Evolutionary conservation across 2,797 vertebrate species (phyloP).

Genomic region (Melanotaenia trifasciata): DNA sequence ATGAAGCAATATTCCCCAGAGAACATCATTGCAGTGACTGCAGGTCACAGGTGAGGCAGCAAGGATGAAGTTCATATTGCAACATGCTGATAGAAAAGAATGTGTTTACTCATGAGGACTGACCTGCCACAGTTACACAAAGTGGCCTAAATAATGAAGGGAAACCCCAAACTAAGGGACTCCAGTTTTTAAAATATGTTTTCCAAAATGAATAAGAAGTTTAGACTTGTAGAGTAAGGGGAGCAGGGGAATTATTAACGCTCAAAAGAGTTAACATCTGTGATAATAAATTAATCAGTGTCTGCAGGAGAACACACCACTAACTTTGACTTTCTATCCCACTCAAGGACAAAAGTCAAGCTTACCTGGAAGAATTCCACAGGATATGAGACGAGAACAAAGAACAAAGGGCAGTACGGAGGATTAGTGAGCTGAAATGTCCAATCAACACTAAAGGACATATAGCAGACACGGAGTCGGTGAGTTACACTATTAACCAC

Average conservation of each 20-base stretch:
- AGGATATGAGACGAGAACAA: slow-evolving; percentile 63
- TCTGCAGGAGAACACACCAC: slow-evolving; percentile 14
- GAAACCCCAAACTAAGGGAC: neutral
- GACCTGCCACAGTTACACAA: slow-evolving; percentile 37
- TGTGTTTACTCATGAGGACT: slow-evolving; percentile 49
- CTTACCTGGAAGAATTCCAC: slow-evolving; percentile 61
- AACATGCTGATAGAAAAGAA: slow-evolving; percentile 65
- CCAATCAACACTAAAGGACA: slow-evolving; percentile 36
- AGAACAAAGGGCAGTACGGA: slow-evolving; percentile 46
- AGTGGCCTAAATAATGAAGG: slow-evolving; percentile 9
- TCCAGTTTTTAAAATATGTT: neutral
- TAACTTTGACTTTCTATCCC: slow-evolving; percentile 41
- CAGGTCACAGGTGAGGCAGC: slow-evolving; percentile 37
- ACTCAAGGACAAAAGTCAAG: slow-evolving; percentile 52
- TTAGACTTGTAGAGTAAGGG: neutral
- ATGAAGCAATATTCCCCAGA: slow-evolving; percentile 41
- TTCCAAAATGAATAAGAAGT: neutral
- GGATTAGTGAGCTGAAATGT: slow-evolving; percentile 56
- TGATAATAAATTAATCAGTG: slow-evolving; percentile 24
- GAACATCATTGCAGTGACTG: slow-evolving; percentile 11
- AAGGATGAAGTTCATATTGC: slow-evolving; percentile 51
- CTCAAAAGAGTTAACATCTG: neutral
- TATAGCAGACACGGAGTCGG: slow-evolving; percentile 16
- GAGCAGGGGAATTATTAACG: neutral
- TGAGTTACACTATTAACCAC: slow-evolving; percentile 21